phyloP scores from a whole-genome alignment of 2,888 invertebrate species.

The Pristionchus mayeri region DNA sequence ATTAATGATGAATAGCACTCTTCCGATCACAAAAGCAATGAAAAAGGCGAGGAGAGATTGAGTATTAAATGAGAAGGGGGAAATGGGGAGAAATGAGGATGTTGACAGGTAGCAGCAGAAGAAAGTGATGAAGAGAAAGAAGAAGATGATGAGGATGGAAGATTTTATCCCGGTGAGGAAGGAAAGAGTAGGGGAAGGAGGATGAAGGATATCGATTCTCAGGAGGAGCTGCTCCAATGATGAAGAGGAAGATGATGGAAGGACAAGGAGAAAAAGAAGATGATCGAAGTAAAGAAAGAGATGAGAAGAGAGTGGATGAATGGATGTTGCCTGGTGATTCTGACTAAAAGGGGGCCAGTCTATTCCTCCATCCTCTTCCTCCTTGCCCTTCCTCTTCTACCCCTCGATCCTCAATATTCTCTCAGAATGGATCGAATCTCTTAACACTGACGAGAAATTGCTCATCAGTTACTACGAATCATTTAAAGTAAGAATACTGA shows the following conservation, averaged over 20 bases:
- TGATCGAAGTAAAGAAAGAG: neutral
- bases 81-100: too few relatives aligned
- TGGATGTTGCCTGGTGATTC: slow-evolving; percentile 82
- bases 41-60: neutral
- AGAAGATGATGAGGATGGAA: slow-evolving; percentile 6
- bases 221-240: neutral
- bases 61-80: too few relatives aligned
- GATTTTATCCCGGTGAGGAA: slow-evolving; percentile 2
- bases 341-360: neutral
- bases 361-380: neutral
- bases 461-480: neutral
- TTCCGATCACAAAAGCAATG: neutral
- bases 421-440: neutral
- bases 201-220: neutral
- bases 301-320: neutral
- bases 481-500: neutral
- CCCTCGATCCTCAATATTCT: too few relatives aligned
- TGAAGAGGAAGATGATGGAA: neutral
- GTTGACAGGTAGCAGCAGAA: neutral
- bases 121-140: slow-evolving; percentile 19
- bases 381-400: neutral
- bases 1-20: slow-evolving; percentile 6
- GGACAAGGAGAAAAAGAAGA: neutral
- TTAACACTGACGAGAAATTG: neutral
- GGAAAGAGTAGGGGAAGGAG: neutral